Evolutionary conservation across 2,888 invertebrate genomes (phyloP).

Genomic region (Seira ritae): DNA sequence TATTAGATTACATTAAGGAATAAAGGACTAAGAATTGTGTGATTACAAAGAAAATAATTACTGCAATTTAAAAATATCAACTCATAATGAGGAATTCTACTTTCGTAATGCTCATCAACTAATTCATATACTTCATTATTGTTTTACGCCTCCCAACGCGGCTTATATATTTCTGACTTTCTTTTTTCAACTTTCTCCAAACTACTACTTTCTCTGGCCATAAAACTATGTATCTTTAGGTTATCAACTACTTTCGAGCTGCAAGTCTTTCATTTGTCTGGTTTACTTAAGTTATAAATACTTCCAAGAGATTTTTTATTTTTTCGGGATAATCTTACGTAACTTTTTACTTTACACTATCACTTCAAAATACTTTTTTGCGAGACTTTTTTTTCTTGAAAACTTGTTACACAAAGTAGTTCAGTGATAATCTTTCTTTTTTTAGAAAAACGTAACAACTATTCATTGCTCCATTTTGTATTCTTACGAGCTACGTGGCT

Average conservation of each 20-base stretch:
- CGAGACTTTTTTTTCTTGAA: background rate
- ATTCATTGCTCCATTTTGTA: conserved; percentile 3
- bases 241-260: background rate
- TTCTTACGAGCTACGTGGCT: background rate
- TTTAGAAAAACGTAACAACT: background rate
- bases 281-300: background rate
- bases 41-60: too few relatives aligned
- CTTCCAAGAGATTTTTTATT: background rate
- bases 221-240: too few relatives aligned
- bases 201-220: too few relatives aligned
- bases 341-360: background rate
- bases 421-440: background rate
- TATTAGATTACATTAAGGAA: too few relatives aligned
- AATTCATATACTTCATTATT: too few relatives aligned
- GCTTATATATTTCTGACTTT: too few relatives aligned
- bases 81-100: too few relatives aligned
- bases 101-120: too few relatives aligned
- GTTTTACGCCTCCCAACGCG: too few relatives aligned
- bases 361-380: conserved; percentile 10
- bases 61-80: too few relatives aligned
- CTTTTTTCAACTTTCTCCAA: too few relatives aligned
- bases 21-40: too few relatives aligned
- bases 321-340: background rate
- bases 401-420: background rate
- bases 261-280: conserved; percentile 16